Evolutionary conservation across 2,888 invertebrate species (phyloP), one percentile per base, ranked within the genome.

Genomic region (Chrysolina americana): DNA sequence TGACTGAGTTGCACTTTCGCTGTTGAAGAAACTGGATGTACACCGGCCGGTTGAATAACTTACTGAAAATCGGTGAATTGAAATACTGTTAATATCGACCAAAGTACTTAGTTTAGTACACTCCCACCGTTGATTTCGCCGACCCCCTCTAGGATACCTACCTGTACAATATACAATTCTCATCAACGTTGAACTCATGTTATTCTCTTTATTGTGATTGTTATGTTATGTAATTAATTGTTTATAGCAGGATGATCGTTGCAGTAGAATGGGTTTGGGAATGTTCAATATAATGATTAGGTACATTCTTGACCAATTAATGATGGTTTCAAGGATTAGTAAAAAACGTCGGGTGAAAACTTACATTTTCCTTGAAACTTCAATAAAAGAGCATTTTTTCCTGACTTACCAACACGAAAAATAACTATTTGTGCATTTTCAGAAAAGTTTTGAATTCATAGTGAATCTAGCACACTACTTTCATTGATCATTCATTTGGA

Each of bases 91-190:
- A 75, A 79, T 78, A 78, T 79, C 74, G 59, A 71, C 68, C 64
- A 71, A 73, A 74, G 71, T 65, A 75, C 77, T 68, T 68, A 70
- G 76, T 79, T 73, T 74, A 70, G 75, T 71, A 64, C 73, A 71
- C 77, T 79, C 80, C 81, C 81, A 81, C 81, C 76, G 76, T 77
- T 63, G 65, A 70, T 75, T 77, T 68, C 41, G 50, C 71, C 69
- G 47, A 36, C 48, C 71, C 71, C 71, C 66, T 65, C 65, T 71
- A 41, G n/a, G 53, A 68, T 53, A 53, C 68, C 68, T 0, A 71
- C 74, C 70, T 73, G 63, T 36, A 36, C 36, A 36, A 36, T 36
- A 36, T 47, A 4, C 73, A 70, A 66, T 68, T 71, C 48, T 68
- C 68, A 71, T 68, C 73, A 70, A 19, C 70, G 65, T 68, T 68